Conservation (phyloP, 2,888 invertebrate genomes). For the Ommatoiulus sabulosus region DNA sequence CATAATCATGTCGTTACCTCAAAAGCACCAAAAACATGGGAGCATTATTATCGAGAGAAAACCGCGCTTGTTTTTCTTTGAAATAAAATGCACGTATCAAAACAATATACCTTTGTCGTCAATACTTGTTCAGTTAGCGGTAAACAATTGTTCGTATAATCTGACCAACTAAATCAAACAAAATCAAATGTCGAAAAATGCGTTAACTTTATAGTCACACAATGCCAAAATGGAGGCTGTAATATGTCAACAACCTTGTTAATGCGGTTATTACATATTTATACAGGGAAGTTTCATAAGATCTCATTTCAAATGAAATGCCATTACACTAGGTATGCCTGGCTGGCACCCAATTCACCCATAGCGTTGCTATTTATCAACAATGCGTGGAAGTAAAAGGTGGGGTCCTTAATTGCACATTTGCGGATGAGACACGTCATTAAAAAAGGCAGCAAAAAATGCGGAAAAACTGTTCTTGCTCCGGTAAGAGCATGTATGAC, state of each 20-base stretch:
- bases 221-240: background rate
- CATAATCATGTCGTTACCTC: background rate
- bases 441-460: conserved; percentile 16
- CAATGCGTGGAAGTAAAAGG: conserved; percentile 38
- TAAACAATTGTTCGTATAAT: background rate
- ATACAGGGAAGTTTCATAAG: background rate
- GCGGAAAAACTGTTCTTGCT: conserved; percentile 42
- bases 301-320: background rate
- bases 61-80: background rate
- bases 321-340: background rate
- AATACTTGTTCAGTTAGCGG: background rate
- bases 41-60: background rate
- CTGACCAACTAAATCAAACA: background rate
- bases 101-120: background rate
- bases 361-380: background rate
- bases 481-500: conserved; percentile 42
- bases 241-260: conserved; percentile 5
- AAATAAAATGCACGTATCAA: background rate
- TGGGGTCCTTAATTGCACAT: conserved; percentile 8
- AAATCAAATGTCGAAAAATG: background rate
- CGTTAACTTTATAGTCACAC: background rate
- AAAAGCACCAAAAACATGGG: too few species aligned
- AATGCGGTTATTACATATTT: conserved; percentile 14
- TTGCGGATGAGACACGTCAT: conserved; percentile 30
- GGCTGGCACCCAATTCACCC: background rate